Evolutionary conservation across 2,113 vertebrate genomes (phyloP).

Genomic region (Otocyon megalotis): DNA sequence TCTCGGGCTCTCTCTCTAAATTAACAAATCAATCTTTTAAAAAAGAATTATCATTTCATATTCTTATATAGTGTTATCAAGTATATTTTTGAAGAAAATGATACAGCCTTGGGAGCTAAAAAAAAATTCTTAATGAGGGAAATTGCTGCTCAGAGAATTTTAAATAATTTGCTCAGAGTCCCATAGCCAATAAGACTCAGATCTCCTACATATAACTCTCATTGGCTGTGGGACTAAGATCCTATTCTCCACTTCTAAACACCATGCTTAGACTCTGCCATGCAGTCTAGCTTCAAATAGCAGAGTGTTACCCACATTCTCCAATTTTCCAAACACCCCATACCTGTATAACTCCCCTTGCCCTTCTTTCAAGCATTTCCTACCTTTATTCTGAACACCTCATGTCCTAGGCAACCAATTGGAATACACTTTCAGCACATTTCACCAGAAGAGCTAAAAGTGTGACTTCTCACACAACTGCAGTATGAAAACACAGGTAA

Average conservation of each 20-base stretch:
- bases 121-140: slow-evolving; percentile 38
- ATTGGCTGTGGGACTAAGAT: too few relatives aligned
- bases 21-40: background rate
- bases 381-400: background rate
- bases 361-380: background rate
- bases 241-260: background rate
- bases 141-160: background rate
- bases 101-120: background rate
- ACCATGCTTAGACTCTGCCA: background rate
- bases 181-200: background rate
- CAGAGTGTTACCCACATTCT: background rate
- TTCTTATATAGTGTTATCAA: background rate
- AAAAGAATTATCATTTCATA: background rate
- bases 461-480: background rate
- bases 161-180: background rate
- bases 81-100: slow-evolving; percentile 8
- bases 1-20: background rate
- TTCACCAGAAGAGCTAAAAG: background rate
- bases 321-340: background rate
- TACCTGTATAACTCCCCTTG: background rate
- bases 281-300: background rate
- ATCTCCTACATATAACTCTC: background rate
- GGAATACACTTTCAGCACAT: background rate
- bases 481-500: background rate
- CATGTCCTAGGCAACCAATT: background rate